Evolutionary conservation across 2,888 invertebrate genomes (phyloP).

Genomic region (Sarcophaga rosellei): DNA sequence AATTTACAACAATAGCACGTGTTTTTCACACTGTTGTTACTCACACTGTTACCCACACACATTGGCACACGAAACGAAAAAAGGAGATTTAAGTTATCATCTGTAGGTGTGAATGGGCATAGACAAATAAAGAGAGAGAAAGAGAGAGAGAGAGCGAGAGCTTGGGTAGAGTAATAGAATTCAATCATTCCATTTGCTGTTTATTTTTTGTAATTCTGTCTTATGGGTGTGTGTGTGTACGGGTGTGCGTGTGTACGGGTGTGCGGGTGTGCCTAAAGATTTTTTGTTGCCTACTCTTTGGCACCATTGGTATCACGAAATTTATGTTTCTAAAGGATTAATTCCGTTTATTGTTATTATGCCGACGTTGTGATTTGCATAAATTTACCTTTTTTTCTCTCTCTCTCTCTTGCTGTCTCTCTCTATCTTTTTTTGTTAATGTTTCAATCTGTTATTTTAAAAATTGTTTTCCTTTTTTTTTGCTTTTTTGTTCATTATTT

Average conservation of each 20-base stretch:
- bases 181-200: constrained; percentile 12
- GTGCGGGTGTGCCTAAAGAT: not conserved
- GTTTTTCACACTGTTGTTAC: not conserved
- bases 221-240: not conserved
- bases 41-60: not conserved
- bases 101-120: not conserved
- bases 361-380: constrained; percentile 71
- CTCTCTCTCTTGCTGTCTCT: not conserved
- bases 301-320: constrained; percentile 45
- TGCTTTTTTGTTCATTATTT: constrained; percentile 13
- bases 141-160: no score
- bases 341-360: constrained; percentile 71
- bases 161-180: not conserved
- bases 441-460: constrained; percentile 13
- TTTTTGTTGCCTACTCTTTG: not conserved
- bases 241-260: not conserved
- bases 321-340: constrained; percentile 71
- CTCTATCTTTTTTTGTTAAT: constrained; percentile 20
- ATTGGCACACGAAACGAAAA: not conserved
- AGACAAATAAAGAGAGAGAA: not conserved
- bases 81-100: not conserved
- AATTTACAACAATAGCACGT: constrained; percentile 35
- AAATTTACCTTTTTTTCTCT: constrained; percentile 63
- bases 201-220: not conserved
- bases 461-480: not conserved